Conservation (phyloP, 2,888 invertebrate species). For the Gandaritis pyraliata region DNA sequence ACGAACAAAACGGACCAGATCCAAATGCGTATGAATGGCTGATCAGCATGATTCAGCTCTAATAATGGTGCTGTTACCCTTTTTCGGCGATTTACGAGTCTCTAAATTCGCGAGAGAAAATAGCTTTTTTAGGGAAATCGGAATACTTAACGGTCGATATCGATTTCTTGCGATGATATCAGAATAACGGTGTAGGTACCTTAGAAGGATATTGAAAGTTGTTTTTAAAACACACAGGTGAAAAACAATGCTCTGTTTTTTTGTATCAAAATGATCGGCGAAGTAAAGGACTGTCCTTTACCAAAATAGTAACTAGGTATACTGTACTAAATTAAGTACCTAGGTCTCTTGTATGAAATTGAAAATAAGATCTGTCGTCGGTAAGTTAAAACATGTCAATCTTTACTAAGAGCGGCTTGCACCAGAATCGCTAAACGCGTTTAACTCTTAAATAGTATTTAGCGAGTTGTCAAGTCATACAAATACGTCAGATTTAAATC, state of each 20-base stretch:
- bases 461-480: too few relatives aligned
- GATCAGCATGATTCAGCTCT: constrained; percentile 57
- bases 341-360: too few relatives aligned
- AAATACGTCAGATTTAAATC: too few relatives aligned
- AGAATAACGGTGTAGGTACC: constrained; percentile 44
- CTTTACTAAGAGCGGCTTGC: too few relatives aligned
- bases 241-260: neutral
- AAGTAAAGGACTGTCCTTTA: too few relatives aligned
- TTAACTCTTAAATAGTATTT: too few relatives aligned
- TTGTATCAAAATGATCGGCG: too few relatives aligned
- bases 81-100: constrained; percentile 62
- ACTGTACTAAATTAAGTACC: too few relatives aligned
- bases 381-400: too few relatives aligned
- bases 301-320: too few relatives aligned
- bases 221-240: constrained; percentile 1
- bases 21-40: constrained; percentile 46
- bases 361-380: too few relatives aligned
- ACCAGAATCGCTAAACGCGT: too few relatives aligned
- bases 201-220: constrained; percentile 24
- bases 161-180: constrained; percentile 47
- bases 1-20: constrained; percentile 34
- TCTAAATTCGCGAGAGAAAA: constrained; percentile 50
- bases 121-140: constrained; percentile 63
- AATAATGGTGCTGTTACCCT: constrained; percentile 56
- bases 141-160: constrained; percentile 59